Conservation (phyloP, 2,797 vertebrate species). For the Sphaeramia orbicularis region DNA sequence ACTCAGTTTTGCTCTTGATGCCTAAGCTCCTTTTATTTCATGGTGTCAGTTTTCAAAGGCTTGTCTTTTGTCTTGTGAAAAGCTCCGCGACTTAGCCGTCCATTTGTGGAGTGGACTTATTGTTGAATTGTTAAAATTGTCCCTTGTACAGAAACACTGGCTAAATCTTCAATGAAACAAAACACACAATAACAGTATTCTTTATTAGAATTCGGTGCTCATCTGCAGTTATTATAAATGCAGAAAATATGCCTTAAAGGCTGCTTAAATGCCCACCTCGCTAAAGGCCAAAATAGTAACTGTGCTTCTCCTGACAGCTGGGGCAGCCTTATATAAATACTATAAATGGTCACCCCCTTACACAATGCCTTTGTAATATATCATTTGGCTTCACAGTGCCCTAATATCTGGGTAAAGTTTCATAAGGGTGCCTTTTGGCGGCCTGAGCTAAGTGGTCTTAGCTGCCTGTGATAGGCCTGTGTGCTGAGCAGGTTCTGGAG, state of each 20-base stretch:
- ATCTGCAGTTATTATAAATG: slow-evolving; percentile 31
- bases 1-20: slow-evolving; percentile 58
- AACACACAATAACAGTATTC: slow-evolving; percentile 50
- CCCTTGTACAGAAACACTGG: slow-evolving; percentile 59
- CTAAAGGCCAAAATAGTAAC: slow-evolving; percentile 50
- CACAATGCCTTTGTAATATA: slow-evolving; percentile 84
- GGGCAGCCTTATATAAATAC: slow-evolving; percentile 69
- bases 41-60: slow-evolving; percentile 83
- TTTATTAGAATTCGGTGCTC: slow-evolving; percentile 37
- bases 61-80: slow-evolving; percentile 77
- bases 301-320: slow-evolving; percentile 52
- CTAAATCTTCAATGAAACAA: slow-evolving; percentile 58
- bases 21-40: slow-evolving; percentile 82
- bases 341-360: slow-evolving; percentile 76
- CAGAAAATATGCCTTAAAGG: slow-evolving; percentile 8
- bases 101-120: slow-evolving; percentile 70
- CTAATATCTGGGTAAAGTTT: slow-evolving; percentile 87
- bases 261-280: slow-evolving; percentile 44
- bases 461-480: slow-evolving; percentile 82
- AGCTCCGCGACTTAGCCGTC: slow-evolving; percentile 70
- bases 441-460: slow-evolving; percentile 85
- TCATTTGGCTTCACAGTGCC: slow-evolving; percentile 81
- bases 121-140: slow-evolving; percentile 66
- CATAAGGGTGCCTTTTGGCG: slow-evolving; percentile 82
- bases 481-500: slow-evolving; percentile 86